Percentiles rank a stretch among this genome's conserved stretches.
These are phyloP conservation scores for Lasioglossum marginatum DNA, from an alignment of 2,888 invertebrate genomes.

Conservation along the genomic window DNA sequence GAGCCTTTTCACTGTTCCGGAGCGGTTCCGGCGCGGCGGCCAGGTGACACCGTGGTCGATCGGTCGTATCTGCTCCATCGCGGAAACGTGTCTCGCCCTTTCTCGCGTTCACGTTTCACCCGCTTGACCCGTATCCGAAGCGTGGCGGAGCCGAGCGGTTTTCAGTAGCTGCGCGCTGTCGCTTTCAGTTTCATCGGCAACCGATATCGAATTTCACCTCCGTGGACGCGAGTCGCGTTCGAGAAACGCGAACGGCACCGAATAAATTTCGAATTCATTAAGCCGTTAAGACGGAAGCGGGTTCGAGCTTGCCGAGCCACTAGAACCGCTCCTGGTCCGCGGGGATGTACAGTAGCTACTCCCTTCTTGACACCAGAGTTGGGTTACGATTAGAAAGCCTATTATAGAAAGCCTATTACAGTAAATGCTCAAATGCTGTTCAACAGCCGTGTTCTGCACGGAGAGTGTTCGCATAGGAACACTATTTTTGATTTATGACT, in stretches of 20 bases:
- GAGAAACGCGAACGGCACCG: background rate
- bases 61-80: constrained; percentile 36
- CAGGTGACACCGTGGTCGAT: constrained; percentile 34
- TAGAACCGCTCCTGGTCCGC: background rate
- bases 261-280: constrained; percentile 9
- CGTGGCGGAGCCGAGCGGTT: constrained; percentile 6
- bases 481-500: too few species aligned
- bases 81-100: background rate
- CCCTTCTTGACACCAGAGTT: background rate
- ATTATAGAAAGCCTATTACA: too few species aligned
- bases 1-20: constrained; percentile 25
- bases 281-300: background rate
- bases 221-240: background rate
- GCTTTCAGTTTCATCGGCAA: constrained; percentile 1
- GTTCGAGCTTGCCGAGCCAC: background rate
- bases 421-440: too few species aligned
- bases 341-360: background rate
- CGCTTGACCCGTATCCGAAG: constrained; percentile 31
- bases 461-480: too few species aligned
- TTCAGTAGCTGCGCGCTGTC: background rate
- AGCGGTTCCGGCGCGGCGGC: background rate
- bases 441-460: too few species aligned
- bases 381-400: background rate
- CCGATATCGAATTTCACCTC: constrained; percentile 9
- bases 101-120: constrained; percentile 24